phyloP scores from a whole-genome alignment of 1,140 invertebrate species.

The Aphis craccivora region DNA sequence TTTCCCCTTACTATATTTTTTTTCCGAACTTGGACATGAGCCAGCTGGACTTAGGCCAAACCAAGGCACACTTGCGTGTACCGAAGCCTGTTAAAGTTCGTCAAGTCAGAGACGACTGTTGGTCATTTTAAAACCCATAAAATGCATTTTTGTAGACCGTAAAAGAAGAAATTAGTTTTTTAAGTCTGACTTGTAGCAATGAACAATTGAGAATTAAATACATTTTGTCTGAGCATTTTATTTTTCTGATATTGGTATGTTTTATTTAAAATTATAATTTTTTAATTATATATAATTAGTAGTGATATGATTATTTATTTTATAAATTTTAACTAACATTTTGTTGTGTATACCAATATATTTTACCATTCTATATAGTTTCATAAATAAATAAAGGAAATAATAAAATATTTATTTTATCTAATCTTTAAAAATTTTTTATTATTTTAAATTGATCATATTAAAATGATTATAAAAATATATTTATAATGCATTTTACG shows the following conservation, averaged over 20 bases:
- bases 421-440: not conserved
- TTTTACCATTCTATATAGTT: not conserved
- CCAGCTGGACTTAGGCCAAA: conserved; percentile 50
- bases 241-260: not conserved
- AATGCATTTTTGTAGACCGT: conserved; percentile 19
- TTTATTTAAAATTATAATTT: not conserved
- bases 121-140: conserved; percentile 55
- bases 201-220: not conserved
- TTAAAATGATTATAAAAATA: not conserved
- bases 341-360: not conserved
- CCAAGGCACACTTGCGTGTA: conserved; percentile 31
- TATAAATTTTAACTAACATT: not conserved
- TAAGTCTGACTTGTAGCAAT: not conserved
- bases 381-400: not conserved
- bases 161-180: not conserved
- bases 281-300: not conserved
- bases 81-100: not conserved
- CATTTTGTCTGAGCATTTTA: not conserved
- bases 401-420: not conserved
- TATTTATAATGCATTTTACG: not conserved
- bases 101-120: conserved; percentile 19
- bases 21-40: not conserved
- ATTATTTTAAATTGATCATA: not conserved
- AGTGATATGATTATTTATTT: not conserved
- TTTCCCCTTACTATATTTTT: not conserved